Conservation (phyloP, 64 coral and sea anemone genomes). For the Pocillopora verrucosa region DNA sequence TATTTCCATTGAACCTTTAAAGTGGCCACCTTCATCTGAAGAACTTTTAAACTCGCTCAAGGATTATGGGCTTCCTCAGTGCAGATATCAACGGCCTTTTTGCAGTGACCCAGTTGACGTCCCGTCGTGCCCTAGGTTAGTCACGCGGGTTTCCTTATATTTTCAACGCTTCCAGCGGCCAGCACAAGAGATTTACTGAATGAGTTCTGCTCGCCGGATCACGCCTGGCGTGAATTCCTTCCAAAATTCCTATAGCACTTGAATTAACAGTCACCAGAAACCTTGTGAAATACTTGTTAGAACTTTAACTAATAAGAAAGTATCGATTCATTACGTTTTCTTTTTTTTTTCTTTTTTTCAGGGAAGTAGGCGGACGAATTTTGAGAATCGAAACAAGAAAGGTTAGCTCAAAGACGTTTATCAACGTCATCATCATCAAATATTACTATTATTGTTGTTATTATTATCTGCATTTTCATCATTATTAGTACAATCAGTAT, state of each 20-base stretch:
- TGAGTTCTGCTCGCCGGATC: too few species aligned
- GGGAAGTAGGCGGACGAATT: slow-evolving; percentile 80
- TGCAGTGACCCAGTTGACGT: slow-evolving; percentile 93
- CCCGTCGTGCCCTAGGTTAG: slow-evolving; percentile 67
- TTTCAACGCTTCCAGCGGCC: too few species aligned
- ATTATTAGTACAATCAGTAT: too few species aligned
- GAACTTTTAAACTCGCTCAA: slow-evolving; percentile 50
- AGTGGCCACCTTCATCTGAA: background rate
- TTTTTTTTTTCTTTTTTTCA: slow-evolving; percentile 23
- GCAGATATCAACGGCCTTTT: slow-evolving; percentile 80
- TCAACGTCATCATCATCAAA: background rate
- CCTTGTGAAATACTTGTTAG: too few species aligned
- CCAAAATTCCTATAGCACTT: too few species aligned
- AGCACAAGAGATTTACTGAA: too few species aligned
- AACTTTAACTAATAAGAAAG: too few species aligned
- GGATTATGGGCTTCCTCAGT: slow-evolving; percentile 74
- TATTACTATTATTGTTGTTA: background rate
- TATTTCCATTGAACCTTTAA: slow-evolving; percentile 25
- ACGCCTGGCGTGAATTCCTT: too few species aligned
- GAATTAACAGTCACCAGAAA: too few species aligned
- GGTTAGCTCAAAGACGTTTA: slow-evolving; percentile 42
- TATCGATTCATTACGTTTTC: too few species aligned
- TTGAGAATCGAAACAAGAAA: slow-evolving; percentile 58
- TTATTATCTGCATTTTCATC: background rate
- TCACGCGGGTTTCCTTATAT: background rate